Percentiles rank a stretch among this genome's conserved stretches.
Conservation (phyloP, 1,140 invertebrate genomes). For the Octopus bimaculoides region DNA sequence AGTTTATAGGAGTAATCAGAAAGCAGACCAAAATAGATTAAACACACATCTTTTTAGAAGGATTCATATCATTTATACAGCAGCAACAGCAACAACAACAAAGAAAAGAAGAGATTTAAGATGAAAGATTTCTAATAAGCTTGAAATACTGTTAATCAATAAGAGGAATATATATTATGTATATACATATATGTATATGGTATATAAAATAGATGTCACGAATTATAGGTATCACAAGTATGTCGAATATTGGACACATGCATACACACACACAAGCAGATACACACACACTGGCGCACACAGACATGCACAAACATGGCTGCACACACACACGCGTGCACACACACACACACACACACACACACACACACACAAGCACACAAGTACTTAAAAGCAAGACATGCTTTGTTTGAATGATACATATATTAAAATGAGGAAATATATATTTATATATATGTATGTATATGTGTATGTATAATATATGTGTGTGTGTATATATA, state of each 20-base stretch:
- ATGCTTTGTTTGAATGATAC: too few species aligned
- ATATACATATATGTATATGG: background rate
- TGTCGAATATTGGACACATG: background rate
- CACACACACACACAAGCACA: fast-evolving
- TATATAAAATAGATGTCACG: background rate
- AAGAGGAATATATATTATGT: too few species aligned
- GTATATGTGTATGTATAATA: background rate
- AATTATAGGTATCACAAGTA: background rate
- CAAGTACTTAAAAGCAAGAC: background rate
- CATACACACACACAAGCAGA: background rate
- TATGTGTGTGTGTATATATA: background rate
- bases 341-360: background rate
- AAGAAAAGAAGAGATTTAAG: too few species aligned
- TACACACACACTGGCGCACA: background rate
- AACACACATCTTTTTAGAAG: too few species aligned
- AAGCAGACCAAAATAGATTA: too few species aligned
- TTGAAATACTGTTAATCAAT: too few species aligned
- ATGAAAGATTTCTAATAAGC: too few species aligned
- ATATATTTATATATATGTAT: too few species aligned
- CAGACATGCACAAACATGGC: background rate
- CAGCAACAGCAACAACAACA: too few species aligned
- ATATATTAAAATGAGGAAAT: too few species aligned
- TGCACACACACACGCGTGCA: background rate
- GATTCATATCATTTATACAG: too few species aligned
- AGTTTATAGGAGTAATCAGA: too few species aligned